Conservation (phyloP, 2,797 vertebrate genomes). For the Acanthurus leucopareius region DNA sequence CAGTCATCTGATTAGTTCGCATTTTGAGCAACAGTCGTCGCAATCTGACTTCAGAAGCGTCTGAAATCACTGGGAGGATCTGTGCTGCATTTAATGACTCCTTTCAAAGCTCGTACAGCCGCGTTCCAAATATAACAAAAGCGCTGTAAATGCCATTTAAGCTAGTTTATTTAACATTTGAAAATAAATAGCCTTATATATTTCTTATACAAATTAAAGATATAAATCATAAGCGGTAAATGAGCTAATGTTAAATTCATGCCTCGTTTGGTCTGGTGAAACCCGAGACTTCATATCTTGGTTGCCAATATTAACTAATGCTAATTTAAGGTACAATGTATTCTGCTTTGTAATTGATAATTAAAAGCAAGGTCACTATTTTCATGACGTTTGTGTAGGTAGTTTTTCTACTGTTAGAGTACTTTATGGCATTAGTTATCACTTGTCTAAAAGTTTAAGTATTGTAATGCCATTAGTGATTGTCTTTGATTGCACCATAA, state of each 20-base stretch:
- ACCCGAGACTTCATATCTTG: background rate
- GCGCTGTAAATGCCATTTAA: background rate
- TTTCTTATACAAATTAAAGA: background rate
- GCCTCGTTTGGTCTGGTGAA: no score
- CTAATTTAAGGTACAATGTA: background rate
- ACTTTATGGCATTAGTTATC: no score
- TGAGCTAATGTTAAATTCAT: no score
- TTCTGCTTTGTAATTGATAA: background rate
- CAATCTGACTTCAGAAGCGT: constrained; percentile 17
- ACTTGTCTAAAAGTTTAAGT: no score
- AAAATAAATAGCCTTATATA: background rate
- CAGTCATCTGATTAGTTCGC: background rate
- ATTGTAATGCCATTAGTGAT: no score
- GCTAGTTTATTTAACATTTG: background rate
- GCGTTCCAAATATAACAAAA: fast-evolving
- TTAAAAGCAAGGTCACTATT: background rate
- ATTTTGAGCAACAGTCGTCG: background rate
- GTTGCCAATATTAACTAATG: background rate
- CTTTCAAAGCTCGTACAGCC: background rate
- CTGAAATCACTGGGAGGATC: constrained; percentile 33
- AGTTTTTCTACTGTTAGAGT: no score
- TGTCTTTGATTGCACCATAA: no score
- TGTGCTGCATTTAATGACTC: constrained; percentile 27
- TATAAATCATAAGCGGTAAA: background rate
- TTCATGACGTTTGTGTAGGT: background rate